These are phyloP conservation scores for Phrynocephalus forsythii DNA, from an alignment of 2,797 vertebrate species.

Conservation along the genomic window DNA sequence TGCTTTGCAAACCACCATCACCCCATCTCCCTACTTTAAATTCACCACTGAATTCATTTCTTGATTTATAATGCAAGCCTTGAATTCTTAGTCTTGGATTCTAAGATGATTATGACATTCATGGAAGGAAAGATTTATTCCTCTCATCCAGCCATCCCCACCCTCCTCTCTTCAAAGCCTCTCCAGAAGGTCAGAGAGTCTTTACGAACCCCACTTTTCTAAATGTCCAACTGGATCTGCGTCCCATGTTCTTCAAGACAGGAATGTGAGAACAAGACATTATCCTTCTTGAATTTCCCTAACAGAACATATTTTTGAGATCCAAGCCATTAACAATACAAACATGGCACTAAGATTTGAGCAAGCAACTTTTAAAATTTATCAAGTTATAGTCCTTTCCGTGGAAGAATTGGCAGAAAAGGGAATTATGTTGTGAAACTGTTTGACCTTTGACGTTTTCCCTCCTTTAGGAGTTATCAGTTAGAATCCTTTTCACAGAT, in stretches of 20 bases:
- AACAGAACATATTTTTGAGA: neutral
- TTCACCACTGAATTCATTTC: neutral
- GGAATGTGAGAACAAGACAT: no score
- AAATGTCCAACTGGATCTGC: neutral
- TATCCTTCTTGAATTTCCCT: neutral
- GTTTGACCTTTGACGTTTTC: neutral
- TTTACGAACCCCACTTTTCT: neutral
- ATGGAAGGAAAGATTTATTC: neutral
- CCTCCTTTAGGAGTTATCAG: neutral
- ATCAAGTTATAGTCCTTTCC: neutral
- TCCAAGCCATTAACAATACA: neutral
- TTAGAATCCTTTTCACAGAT: neutral
- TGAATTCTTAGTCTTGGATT: neutral
- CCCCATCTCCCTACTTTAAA: constrained; percentile 16
- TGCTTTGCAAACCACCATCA: neutral
- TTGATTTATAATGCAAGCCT: neutral
- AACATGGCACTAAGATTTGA: neutral
- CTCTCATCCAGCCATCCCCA: neutral
- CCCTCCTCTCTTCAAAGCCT: neutral
- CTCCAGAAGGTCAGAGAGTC: neutral
- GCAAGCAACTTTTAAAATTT: no score
- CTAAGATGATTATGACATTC: neutral
- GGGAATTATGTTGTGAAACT: neutral
- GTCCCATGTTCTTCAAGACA: neutral
- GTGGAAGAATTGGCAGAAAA: neutral